These are phyloP conservation scores for Bungarus multicinctus DNA, from an alignment of 2,113 vertebrate species.

Conservation along the genomic window DNA sequence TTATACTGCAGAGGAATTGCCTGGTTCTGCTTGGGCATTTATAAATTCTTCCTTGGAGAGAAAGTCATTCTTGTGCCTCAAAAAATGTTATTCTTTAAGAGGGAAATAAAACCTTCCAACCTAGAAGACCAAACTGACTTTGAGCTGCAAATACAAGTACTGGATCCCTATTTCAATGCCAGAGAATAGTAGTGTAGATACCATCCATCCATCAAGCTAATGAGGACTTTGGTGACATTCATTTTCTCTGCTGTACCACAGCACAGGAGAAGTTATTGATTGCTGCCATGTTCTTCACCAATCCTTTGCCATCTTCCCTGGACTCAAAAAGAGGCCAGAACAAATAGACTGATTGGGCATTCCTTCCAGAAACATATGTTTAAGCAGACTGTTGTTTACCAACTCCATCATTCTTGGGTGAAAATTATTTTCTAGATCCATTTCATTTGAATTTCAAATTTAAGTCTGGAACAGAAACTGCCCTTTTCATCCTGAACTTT, in stretches of 20 bases:
- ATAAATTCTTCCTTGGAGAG: neutral
- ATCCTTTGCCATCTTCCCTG: neutral
- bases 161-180: neutral
- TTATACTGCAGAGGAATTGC: neutral
- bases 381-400: neutral
- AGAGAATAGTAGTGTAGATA: neutral
- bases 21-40: neutral
- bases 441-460: neutral
- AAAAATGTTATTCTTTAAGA: neutral
- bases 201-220: neutral
- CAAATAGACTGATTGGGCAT: neutral
- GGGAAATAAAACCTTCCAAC: neutral
- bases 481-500: neutral
- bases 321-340: neutral
- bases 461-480: neutral
- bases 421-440: neutral
- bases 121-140: neutral
- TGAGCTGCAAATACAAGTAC: neutral
- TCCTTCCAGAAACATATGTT: neutral
- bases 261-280: neutral
- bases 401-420: neutral
- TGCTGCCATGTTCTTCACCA: neutral
- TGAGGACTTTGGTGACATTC: neutral
- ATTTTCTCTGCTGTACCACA: neutral
- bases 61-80: neutral